Conservation (phyloP, 37 sponge, comb jelly and placozoan genomes). For the Halichondria panicea region DNA sequence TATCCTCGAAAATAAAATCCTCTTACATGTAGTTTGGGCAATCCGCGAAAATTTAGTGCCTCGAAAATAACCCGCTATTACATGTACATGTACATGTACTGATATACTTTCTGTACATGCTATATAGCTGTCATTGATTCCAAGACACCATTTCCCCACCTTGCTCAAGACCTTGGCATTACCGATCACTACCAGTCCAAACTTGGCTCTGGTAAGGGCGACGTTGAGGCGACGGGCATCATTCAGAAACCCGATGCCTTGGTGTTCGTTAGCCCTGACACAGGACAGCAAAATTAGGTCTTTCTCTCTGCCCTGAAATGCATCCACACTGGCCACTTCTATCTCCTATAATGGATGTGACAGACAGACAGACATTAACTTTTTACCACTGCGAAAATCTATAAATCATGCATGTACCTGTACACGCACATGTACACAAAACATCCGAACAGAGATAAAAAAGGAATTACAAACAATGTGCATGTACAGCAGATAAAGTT, state of each 20-base stretch:
- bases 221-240: conserved; percentile 97
- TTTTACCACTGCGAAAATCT: not conserved
- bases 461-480: too few relatives aligned
- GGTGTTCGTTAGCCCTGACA: conserved; percentile 95
- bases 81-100: not conserved
- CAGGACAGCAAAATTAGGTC: conserved; percentile 95
- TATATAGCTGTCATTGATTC: too few relatives aligned
- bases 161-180: conserved; percentile 93
- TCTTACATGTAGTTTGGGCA: too few relatives aligned
- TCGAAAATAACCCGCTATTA: not conserved
- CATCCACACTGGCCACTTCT: conserved; percentile 98
- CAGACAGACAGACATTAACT: conserved; percentile 10
- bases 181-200: conserved; percentile 88
- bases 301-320: conserved; percentile 97
- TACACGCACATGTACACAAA: not conserved
- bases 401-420: not conserved
- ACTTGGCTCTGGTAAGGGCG: conserved; percentile 94
- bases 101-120: too few relatives aligned
- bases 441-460: too few relatives aligned
- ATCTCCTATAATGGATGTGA: conserved; percentile 58
- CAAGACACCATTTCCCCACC: conserved; percentile 37
- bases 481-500: not conserved
- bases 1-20: too few relatives aligned
- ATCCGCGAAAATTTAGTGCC: too few relatives aligned
- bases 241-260: conserved; percentile 96